phyloP scores from a whole-genome alignment of 1,140 invertebrate genomes.

The Limonius californicus region DNA sequence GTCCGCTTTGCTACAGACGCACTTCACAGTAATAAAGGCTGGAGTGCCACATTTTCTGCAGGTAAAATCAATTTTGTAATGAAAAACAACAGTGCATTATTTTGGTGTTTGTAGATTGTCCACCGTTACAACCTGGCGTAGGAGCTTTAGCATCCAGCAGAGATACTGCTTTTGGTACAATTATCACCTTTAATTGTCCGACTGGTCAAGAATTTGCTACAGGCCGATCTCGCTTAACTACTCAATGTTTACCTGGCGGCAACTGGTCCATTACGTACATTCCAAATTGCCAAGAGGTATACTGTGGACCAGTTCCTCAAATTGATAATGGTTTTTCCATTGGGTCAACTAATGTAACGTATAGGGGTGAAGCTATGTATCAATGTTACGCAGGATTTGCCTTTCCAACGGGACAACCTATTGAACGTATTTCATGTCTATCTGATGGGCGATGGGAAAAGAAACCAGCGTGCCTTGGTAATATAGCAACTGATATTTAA shows the following conservation, averaged over 20 bases:
- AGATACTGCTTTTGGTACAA: conserved; percentile 88
- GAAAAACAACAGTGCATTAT: background rate
- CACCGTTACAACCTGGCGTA: conserved; percentile 74
- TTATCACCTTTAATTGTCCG: conserved; percentile 87
- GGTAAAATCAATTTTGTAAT: conserved; percentile 50
- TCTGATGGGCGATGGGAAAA: conserved; percentile 88
- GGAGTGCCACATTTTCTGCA: conserved; percentile 89
- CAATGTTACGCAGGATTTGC: conserved; percentile 96
- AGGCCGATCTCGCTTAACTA: conserved; percentile 77
- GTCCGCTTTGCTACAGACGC: conserved; percentile 86
- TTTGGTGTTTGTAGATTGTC: conserved; percentile 70
- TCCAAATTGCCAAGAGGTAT: conserved; percentile 94
- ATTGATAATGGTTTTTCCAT: conserved; percentile 97
- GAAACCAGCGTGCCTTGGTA: conserved; percentile 74
- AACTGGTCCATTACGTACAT: conserved; percentile 92
- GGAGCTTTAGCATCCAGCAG: conserved; percentile 85
- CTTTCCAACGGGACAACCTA: conserved; percentile 81
- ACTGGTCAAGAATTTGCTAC: conserved; percentile 93
- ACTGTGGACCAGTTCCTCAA: conserved; percentile 95
- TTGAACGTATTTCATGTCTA: conserved; percentile 85
- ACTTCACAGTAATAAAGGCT: conserved; percentile 74
- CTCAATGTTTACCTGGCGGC: conserved; percentile 83
- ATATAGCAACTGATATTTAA: conserved; percentile 10
- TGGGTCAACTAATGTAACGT: conserved; percentile 92
- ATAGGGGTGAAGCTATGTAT: conserved; percentile 87